Percentiles rank a stretch among this genome's conserved stretches.
Conservation (phyloP, 1,140 invertebrate species). For the Hermatobates lingyangjiaoensis region DNA sequence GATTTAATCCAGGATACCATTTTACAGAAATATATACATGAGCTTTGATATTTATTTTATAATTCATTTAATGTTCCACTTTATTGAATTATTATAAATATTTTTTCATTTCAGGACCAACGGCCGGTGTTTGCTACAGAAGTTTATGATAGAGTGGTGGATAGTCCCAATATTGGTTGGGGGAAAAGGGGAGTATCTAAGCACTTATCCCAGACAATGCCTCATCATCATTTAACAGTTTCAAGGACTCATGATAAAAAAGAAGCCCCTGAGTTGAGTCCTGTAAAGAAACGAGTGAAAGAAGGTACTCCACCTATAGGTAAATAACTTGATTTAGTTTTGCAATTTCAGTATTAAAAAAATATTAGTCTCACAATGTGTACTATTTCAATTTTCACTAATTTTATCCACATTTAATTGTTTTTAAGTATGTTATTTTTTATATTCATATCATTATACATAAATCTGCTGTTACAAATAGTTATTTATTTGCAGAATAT, state of each 20-base stretch:
- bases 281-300: conserved; percentile 94
- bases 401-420: background rate
- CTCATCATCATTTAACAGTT: conserved; percentile 18
- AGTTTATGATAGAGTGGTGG: conserved; percentile 20
- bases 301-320: conserved; percentile 74
- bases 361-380: too few relatives aligned
- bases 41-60: too few relatives aligned
- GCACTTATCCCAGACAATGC: conserved; percentile 23
- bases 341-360: too few relatives aligned
- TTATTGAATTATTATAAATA: too few relatives aligned
- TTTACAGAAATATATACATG: too few relatives aligned
- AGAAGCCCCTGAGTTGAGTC: conserved; percentile 77
- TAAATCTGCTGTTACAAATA: too few relatives aligned
- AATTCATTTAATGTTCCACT: too few relatives aligned
- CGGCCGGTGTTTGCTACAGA: conserved; percentile 24
- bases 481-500: too few relatives aligned
- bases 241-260: conserved; percentile 47
- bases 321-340: conserved; percentile 15
- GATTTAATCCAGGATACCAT: too few relatives aligned
- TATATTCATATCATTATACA: too few relatives aligned
- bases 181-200: conserved; percentile 12
- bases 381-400: background rate
- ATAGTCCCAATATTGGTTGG: conserved; percentile 17
- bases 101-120: conserved; percentile 32
- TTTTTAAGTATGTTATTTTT: background rate